Percentiles rank a stretch among this genome's conserved stretches.
Conservation (phyloP, 53 echinoderm and acorn worm genomes). For the Crossaster papposus region DNA sequence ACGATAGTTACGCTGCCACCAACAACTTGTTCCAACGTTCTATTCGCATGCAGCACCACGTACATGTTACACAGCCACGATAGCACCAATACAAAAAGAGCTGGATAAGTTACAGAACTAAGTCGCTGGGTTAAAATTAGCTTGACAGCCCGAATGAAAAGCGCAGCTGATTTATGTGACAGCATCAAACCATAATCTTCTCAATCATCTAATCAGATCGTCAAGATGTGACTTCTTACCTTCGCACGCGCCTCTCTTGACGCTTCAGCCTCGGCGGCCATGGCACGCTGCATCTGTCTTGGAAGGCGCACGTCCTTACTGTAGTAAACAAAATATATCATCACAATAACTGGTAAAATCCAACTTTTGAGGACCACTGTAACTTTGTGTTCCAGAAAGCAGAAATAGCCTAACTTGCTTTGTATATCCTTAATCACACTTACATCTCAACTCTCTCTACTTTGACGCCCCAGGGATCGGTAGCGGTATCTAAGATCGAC, state of each 20-base stretch:
- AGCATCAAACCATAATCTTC: neutral
- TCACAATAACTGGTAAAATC: neutral
- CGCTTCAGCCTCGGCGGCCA: slow-evolving; percentile 71
- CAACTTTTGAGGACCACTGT: too few species aligned
- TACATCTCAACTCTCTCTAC: slow-evolving; percentile 93
- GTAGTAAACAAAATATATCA: neutral
- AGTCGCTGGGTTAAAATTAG: too few species aligned
- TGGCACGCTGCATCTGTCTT: slow-evolving; percentile 63
- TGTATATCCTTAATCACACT: neutral
- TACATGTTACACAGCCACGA: too few species aligned
- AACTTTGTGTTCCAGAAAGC: too few species aligned
- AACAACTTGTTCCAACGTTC: neutral
- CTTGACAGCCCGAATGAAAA: neutral
- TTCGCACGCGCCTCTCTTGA: slow-evolving; percentile 66
- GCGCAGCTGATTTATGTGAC: neutral
- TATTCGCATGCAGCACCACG: neutral
- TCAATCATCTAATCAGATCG: neutral
- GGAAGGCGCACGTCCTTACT: slow-evolving; percentile 69
- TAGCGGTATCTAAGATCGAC: slow-evolving; percentile 75
- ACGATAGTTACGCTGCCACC: neutral
- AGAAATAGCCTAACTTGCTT: too few species aligned
- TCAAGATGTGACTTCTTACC: slow-evolving; percentile 17
- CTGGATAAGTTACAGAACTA: too few species aligned
- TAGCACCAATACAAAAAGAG: too few species aligned
- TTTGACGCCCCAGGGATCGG: slow-evolving; percentile 92